Conservation (phyloP, 2,113 vertebrate genomes). For the Ammodramus savannarum region DNA sequence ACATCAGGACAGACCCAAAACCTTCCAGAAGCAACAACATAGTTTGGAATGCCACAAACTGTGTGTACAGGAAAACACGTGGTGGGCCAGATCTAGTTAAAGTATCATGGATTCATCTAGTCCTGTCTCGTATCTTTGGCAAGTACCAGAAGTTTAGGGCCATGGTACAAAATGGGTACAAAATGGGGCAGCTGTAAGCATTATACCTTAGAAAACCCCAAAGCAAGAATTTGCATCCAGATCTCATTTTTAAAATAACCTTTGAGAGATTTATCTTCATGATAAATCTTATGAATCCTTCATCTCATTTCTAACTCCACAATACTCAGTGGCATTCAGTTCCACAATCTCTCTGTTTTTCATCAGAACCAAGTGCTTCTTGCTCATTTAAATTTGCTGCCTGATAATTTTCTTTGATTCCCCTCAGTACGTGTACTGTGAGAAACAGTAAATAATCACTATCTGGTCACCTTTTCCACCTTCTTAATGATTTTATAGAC, state of each 20-base stretch:
- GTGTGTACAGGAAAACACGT: fast-evolving
- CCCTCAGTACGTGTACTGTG: not conserved
- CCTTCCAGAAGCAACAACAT: not conserved
- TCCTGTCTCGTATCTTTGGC: not conserved
- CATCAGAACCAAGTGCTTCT: not conserved
- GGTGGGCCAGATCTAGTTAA: not conserved
- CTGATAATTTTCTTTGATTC: not conserved
- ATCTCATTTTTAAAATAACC: not conserved
- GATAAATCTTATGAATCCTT: not conserved
- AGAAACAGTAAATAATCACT: not conserved
- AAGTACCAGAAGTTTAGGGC: not conserved
- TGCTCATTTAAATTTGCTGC: not conserved
- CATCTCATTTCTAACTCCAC: not conserved
- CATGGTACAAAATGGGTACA: not conserved
- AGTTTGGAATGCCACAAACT: not conserved
- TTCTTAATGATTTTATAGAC: not conserved
- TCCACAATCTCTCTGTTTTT: not conserved
- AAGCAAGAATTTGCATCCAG: not conserved
- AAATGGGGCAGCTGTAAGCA: not conserved
- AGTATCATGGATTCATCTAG: not conserved
- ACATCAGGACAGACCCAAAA: not conserved
- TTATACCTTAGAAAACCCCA: not conserved
- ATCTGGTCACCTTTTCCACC: not conserved
- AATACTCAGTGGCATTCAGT: not conserved
- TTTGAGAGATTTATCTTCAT: not conserved